Evolutionary conservation across 2,888 invertebrate genomes (phyloP), one percentile per base, ranked within the genome.

Genomic region (Timema podura): DNA sequence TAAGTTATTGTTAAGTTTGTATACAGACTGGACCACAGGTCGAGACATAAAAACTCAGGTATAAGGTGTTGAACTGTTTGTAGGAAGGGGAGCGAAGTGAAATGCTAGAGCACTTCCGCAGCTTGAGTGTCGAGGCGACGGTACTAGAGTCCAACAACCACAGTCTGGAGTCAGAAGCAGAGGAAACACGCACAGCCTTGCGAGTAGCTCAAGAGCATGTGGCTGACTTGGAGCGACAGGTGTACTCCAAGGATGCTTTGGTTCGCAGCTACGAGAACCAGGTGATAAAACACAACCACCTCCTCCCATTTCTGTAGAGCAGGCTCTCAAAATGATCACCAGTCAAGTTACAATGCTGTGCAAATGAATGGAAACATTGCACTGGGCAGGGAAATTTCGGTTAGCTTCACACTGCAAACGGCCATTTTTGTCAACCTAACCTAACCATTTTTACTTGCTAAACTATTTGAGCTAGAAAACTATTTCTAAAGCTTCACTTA

Each of bases 81-180:
- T 82, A 92, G 88, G 93, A 93, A 82, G 87, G 87, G 72, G 92
- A 93, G 81, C 85, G 92, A 70, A 88, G 88, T 71, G 91, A 92
- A 79, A 88, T 93, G 88, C 79, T 93, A 76, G 91, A 92, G 77
- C 90, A 92, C 75, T 93, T 91, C 81, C 88, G 89, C 73, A 89
- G 88, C 78, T 82, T 93, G 45, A 91, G 90, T 68, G 85, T 90
- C 72, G 92, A 93, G 81, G 92, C 92, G 5, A 89, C 89, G 67
- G 84, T 88, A 72, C 81, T 93, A 73, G 92, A 92, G 82, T 91
- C 86, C 75, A 92, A 88, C 74, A 93, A 93, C 80, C 91, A 91
- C 77, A 90, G 90, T 68, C 83, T 93, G 74, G 92, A 93, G 80
- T 88, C 85, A 75, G 91, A 92, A 81, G 89, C 91, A 5, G 87